Evolutionary conservation across 1,140 invertebrate species (phyloP), one percentile per base, ranked within the genome.

Genomic region (Lanistes nyassanus): DNA sequence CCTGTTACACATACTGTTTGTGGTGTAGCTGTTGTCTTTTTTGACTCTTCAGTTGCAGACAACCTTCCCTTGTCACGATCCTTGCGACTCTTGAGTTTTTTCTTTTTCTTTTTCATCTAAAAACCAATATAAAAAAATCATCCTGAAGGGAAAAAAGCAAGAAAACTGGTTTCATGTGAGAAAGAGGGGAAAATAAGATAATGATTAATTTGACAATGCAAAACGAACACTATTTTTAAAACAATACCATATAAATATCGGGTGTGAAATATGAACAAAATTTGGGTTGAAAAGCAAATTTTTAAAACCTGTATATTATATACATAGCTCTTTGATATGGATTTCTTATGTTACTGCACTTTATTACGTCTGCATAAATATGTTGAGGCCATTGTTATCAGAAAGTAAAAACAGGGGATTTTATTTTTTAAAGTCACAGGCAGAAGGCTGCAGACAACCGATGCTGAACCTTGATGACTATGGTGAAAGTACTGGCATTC

Each of bases 31-130:
- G 3, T 19, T 16, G 62, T 37, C 51, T 74, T 77, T 53, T 56
- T 78, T 11, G 66, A 60, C 2, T 78, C 69, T 26, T 76, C 77
- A 34, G 68, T 37, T 58, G 7, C 66, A 51, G 51, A 21, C 5
- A 47, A 55, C 55, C 26, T 72, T 11, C 55, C 68, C 66, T 67
- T 74, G 76, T 88, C 85, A 74, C 85, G 78, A 56, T 87, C 85
- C 67, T 86, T 87, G 73, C 81, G 83, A 21, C 81, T 79, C 69
- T 84, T 86, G 42, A 87, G 77, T 55, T 85, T 86, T 78, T 86
- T 87, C 82, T 86, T 87, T 79, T 86, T 87, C 78, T 86, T 85
- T 58, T 79, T 69, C 13, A 76, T 74, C 79, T 80, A 69, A 4
- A 75, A 78, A 42, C 36, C n/a, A 34, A 62, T 66, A 19, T n/a